A percentile compares a stretch with the other conserved stretches of the same genome.
phyloP scores from a whole-genome alignment of 2,797 vertebrate genomes.

The Rhynchotus rufescens region DNA sequence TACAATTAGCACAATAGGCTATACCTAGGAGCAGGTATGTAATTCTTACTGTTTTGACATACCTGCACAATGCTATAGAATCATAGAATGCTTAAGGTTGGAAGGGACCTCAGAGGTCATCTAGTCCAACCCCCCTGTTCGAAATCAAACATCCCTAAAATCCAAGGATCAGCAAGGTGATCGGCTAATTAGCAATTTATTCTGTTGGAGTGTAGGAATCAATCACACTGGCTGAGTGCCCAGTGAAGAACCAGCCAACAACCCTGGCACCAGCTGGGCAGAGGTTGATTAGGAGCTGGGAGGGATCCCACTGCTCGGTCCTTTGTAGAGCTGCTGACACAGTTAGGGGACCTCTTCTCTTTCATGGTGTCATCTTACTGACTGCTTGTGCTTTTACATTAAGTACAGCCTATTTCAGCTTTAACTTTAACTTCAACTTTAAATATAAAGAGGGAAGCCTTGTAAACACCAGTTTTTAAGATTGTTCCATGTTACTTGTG shows the following conservation, averaged over 20 bases:
- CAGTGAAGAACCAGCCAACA: slow-evolving; percentile 13
- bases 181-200: not conserved
- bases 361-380: not conserved
- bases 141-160: not conserved
- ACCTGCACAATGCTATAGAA: accelerated
- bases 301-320: not conserved
- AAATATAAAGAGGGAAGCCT: not conserved
- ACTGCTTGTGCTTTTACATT: slow-evolving; percentile 7
- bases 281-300: not conserved
- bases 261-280: slow-evolving; percentile 37
- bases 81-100: no score
- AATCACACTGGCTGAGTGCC: not conserved
- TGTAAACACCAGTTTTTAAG: not conserved
- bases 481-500: not conserved
- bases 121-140: no score
- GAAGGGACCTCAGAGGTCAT: no score
- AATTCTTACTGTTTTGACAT: not conserved
- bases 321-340: slow-evolving; percentile 12
- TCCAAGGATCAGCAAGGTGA: not conserved
- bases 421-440: not conserved
- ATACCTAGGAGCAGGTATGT: not conserved
- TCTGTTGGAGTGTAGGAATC: slow-evolving; percentile 22
- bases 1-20: not conserved
- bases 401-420: slow-evolving; percentile 26
- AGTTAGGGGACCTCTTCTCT: not conserved